Conservation (phyloP, 2,113 vertebrate species). For the Agapornis roseicollis region DNA sequence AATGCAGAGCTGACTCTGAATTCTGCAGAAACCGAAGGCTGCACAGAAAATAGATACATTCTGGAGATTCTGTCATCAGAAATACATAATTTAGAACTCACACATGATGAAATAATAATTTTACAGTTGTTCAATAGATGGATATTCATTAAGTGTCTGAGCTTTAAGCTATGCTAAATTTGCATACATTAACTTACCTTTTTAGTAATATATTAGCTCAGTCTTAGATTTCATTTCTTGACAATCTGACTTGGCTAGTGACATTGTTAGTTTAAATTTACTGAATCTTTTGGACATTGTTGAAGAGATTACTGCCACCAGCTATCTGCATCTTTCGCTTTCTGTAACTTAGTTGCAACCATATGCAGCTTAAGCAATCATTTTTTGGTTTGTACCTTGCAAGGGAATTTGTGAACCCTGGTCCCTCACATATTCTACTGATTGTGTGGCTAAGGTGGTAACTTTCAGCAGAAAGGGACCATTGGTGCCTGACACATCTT, state of each 20-base stretch:
- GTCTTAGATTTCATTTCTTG: not conserved
- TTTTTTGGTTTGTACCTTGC: not conserved
- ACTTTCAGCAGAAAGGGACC: not conserved
- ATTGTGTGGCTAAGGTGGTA: not conserved
- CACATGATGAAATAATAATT: not conserved
- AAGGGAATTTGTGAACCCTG: not conserved
- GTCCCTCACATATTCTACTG: not conserved
- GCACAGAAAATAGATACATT: not conserved
- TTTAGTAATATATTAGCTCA: not conserved
- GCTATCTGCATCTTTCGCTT: rapidly evolving
- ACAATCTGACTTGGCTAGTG: not conserved
- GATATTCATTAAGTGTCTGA: not conserved
- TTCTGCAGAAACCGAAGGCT: not conserved
- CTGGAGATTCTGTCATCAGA: not conserved
- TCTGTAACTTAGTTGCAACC: not conserved
- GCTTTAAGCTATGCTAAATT: not conserved
- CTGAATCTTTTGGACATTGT: not conserved
- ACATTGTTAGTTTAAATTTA: not conserved
- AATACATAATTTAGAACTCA: not conserved
- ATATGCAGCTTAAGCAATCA: not conserved
- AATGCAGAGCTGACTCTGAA: not conserved
- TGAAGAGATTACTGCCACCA: not conserved
- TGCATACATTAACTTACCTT: not conserved
- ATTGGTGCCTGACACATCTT: not conserved
- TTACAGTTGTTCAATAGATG: not conserved